A percentile compares a stretch with the other conserved stretches of the same genome.
Evolutionary conservation across 1,140 invertebrate species (phyloP).

Genomic region (Neodiprion fabricii): DNA sequence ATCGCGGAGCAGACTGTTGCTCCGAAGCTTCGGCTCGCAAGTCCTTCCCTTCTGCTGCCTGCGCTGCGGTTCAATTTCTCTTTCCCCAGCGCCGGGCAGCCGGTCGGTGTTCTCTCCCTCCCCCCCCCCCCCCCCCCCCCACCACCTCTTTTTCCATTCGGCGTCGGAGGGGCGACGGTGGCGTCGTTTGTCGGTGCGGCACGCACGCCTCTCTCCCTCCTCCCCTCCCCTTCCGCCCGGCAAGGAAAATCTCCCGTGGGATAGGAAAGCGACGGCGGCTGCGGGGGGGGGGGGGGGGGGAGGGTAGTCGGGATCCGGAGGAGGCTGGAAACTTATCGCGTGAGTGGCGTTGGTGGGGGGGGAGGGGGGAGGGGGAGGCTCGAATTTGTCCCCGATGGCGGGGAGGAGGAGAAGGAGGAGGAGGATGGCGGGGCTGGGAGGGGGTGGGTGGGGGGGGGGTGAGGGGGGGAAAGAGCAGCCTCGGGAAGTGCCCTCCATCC

Average conservation of each 20-base stretch:
- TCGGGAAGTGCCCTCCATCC: no score
- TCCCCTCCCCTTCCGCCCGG: no score
- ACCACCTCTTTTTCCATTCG: background rate
- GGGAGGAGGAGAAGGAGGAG: background rate
- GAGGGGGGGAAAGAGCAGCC: background rate
- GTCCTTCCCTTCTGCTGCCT: constrained; percentile 27
- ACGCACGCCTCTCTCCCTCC: background rate
- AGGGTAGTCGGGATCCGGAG: no score
- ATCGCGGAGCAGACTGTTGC: constrained; percentile 58
- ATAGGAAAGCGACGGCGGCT: no score
- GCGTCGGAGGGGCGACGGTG: background rate
- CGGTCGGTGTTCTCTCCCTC: constrained; percentile 12
- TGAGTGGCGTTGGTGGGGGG: background rate
- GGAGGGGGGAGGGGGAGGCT: background rate
- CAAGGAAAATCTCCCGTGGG: no score
- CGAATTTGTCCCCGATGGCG: background rate
- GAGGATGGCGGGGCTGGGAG: background rate
- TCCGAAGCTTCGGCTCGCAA: constrained; percentile 33
- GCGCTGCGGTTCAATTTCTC: constrained; percentile 4
- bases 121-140: constrained; percentile 10
- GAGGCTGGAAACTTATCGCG: no score
- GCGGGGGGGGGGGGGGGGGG: no score
- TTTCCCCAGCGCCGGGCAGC: constrained; percentile 6
- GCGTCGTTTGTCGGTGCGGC: background rate
- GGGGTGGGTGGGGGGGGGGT: background rate